A percentile compares a stretch with the other conserved stretches of the same genome.
phyloP scores from a whole-genome alignment of 2,797 vertebrate species.

The Tangara arthus region DNA sequence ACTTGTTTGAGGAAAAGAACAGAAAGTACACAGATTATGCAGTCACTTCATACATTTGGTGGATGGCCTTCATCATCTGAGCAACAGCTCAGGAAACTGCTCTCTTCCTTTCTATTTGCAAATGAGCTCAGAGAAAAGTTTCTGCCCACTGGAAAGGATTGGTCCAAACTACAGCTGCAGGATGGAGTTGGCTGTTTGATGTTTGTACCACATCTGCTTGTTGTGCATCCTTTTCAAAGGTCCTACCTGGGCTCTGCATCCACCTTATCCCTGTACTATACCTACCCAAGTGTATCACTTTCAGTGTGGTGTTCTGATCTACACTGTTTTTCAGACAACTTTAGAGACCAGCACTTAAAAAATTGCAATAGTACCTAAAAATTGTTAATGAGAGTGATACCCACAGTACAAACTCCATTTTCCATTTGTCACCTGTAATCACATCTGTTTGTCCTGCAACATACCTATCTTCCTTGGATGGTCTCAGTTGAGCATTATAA shows the following conservation, averaged over 20 bases:
- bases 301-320: neutral
- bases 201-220: neutral
- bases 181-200: neutral
- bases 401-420: neutral
- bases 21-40: neutral
- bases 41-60: fast-evolving
- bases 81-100: neutral
- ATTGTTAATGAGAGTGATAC: neutral
- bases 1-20: neutral
- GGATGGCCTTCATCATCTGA: neutral
- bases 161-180: neutral
- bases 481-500: neutral
- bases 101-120: neutral
- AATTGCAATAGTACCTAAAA: neutral
- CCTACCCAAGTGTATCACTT: neutral
- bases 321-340: neutral
- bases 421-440: neutral
- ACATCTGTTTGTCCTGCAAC: neutral
- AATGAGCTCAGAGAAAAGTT: neutral
- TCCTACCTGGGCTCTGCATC: neutral
- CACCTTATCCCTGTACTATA: neutral
- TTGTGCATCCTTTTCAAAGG: neutral
- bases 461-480: neutral
- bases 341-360: neutral
- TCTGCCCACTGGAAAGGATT: neutral